Evolutionary conservation across 30 jellyfish, hydroid and myxozoan species (phyloP).

Genomic region (Morbakka virulenta): DNA sequence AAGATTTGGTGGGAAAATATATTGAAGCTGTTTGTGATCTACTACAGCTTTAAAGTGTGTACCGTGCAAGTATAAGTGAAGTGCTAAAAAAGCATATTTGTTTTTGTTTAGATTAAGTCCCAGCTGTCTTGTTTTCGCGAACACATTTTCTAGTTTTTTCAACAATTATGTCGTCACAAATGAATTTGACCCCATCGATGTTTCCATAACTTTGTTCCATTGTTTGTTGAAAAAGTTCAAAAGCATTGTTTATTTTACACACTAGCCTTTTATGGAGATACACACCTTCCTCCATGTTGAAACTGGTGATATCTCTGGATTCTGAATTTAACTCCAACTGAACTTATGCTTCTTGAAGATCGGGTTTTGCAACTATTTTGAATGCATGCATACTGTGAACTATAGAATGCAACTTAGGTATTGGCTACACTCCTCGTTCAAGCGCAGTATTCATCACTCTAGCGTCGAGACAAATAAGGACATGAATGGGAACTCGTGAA

Average conservation of each 20-base stretch:
- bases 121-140: no score
- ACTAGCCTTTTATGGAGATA: constrained; percentile 24
- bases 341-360: constrained; percentile 15
- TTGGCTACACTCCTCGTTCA: no score
- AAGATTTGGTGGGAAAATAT: neutral
- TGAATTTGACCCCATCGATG: constrained; percentile 21
- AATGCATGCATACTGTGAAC: no score
- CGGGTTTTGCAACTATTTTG: no score
- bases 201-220: constrained; percentile 7
- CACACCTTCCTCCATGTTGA: constrained; percentile 2
- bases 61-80: neutral
- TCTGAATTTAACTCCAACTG: constrained; percentile 11
- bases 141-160: no score
- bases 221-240: constrained; percentile 14
- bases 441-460: no score
- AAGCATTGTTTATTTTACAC: constrained; percentile 4
- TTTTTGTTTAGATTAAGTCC: no score
- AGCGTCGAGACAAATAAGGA: no score
- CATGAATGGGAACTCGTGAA: no score
- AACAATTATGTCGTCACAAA: neutral
- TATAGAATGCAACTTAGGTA: no score
- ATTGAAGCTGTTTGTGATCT: neutral
- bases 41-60: neutral
- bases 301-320: constrained; percentile 19
- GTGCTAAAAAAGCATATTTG: no score